Evolutionary conservation across 2,113 vertebrate species (phyloP).

Genomic region (Gavialis gangeticus): DNA sequence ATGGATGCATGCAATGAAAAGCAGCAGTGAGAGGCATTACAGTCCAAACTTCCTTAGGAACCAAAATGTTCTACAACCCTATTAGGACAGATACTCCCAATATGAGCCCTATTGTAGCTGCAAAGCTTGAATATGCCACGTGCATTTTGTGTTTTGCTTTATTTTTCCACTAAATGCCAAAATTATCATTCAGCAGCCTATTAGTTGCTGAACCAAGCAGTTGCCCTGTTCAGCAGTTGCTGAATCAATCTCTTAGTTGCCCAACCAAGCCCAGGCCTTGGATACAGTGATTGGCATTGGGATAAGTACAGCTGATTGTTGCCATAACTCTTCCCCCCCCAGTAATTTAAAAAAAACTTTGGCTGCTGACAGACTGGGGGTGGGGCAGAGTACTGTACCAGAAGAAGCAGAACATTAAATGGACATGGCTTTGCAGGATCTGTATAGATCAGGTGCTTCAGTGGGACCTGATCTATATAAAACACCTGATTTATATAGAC

Average conservation of each 20-base stretch:
- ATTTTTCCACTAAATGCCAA: not conserved
- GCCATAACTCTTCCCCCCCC: not conserved
- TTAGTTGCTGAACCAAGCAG: not conserved
- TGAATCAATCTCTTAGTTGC: not conserved
- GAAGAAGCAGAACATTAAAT: too few species aligned
- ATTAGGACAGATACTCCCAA: not conserved
- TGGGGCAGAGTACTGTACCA: too few species aligned
- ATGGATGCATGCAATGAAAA: not conserved
- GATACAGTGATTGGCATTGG: not conserved
- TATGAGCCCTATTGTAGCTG: not conserved
- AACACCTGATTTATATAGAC: too few species aligned
- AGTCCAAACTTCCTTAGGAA: not conserved
- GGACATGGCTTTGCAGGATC: too few species aligned
- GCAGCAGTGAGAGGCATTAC: too few species aligned
- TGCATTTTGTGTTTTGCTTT: too few species aligned
- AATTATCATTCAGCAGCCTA: not conserved
- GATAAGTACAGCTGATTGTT: not conserved
- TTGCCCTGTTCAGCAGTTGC: too few species aligned
- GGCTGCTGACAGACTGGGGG: too few species aligned
- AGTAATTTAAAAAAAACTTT: too few species aligned
- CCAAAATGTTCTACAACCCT: not conserved
- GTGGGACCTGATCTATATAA: too few species aligned
- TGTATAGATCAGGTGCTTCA: too few species aligned
- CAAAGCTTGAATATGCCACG: not conserved
- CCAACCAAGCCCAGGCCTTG: not conserved